Conservation (phyloP, 2,888 invertebrate genomes). For the Holacanthella duospinosa region DNA sequence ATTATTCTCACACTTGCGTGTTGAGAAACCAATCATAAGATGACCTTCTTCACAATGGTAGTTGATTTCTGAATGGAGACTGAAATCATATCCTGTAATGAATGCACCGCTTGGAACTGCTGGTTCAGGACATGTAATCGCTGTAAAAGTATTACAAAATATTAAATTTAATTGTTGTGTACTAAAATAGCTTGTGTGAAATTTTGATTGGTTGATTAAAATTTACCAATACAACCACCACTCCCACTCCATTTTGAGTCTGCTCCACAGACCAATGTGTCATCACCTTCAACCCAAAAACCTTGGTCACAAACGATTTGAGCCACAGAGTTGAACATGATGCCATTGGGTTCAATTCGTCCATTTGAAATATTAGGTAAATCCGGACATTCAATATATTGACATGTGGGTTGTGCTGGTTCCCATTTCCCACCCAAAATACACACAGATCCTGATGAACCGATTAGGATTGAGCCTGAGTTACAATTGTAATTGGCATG, state of each 20-base stretch:
- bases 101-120: conserved; percentile 74
- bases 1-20: conserved; percentile 58
- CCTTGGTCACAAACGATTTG: conserved; percentile 63
- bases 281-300: conserved; percentile 15
- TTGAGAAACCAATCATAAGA: conserved; percentile 58
- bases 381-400: conserved; percentile 75
- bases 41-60: conserved; percentile 82
- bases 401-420: conserved; percentile 64
- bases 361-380: conserved; percentile 71
- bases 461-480: conserved; percentile 71
- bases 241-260: conserved; percentile 18
- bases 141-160: conserved; percentile 46
- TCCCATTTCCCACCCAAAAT: conserved; percentile 76
- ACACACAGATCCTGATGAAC: conserved; percentile 59
- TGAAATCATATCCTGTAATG: conserved; percentile 79
- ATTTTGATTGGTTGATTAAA: background rate
- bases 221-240: conserved; percentile 5
- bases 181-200: background rate
- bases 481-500: conserved; percentile 70
- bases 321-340: conserved; percentile 66
- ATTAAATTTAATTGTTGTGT: conserved; percentile 1
- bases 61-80: conserved; percentile 74
- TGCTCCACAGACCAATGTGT: conserved; percentile 12
- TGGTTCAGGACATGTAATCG: conserved; percentile 76
- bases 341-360: conserved; percentile 59